A percentile compares a stretch with the other conserved stretches of the same genome.
Evolutionary conservation across 2,797 vertebrate genomes (phyloP).

Genomic region (Ctenopoma multispine): DNA sequence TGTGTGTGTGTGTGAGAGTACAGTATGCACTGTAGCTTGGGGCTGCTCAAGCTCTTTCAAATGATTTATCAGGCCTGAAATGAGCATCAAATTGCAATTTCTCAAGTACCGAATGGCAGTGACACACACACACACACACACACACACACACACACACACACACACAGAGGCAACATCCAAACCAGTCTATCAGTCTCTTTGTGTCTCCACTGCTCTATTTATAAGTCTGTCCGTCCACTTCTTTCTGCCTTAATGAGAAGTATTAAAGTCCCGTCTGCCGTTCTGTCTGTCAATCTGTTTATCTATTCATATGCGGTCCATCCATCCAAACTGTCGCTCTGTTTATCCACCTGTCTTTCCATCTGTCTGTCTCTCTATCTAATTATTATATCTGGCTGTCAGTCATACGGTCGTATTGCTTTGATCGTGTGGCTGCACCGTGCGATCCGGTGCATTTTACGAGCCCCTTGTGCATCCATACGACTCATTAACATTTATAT

Average conservation of each 20-base stretch:
- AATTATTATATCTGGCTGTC: conserved; percentile 56
- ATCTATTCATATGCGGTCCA: conserved; percentile 53
- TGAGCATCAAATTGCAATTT: conserved; percentile 31
- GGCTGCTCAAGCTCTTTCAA: conserved; percentile 10
- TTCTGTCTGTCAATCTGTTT: conserved; percentile 64
- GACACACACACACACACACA: conserved; percentile 14
- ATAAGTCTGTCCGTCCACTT: conserved; percentile 36
- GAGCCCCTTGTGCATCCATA: background rate
- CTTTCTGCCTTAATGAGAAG: conserved; percentile 50
- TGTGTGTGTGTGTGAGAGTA: too few species aligned
- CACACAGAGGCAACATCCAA: conserved; percentile 4
- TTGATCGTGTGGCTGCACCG: conserved; percentile 36
- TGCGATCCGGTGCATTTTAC: conserved; percentile 6
- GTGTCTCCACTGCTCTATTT: conserved; percentile 26
- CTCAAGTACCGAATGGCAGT: background rate
- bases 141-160: conserved; percentile 8
- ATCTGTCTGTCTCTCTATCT: conserved; percentile 61
- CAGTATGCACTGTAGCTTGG: too few species aligned
- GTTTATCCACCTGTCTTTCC: conserved; percentile 67
- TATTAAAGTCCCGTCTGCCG: conserved; percentile 51
- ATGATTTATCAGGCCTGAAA: conserved; percentile 35
- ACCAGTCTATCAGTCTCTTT: conserved; percentile 1
- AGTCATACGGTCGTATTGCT: conserved; percentile 32
- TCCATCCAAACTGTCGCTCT: conserved; percentile 56
- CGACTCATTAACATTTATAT: background rate